Evolutionary conservation across 1,140 invertebrate genomes (phyloP).

Genomic region (Stegodyphus dumicola): DNA sequence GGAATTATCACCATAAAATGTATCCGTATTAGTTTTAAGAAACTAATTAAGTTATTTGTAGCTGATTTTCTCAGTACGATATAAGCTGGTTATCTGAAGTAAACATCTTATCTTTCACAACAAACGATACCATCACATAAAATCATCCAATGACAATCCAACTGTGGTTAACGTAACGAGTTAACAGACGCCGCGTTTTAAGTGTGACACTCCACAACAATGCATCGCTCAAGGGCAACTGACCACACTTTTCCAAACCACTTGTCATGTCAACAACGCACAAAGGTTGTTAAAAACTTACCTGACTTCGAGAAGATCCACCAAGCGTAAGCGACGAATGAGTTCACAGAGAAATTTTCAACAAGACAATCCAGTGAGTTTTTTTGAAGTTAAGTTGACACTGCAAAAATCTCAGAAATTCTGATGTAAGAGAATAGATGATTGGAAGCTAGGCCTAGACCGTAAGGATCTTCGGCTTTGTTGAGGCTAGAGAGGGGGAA

Average conservation of each 20-base stretch:
- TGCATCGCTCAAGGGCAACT: constrained; percentile 43
- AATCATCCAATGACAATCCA: not conserved
- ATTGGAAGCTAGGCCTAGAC: constrained; percentile 30
- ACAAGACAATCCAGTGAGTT: constrained; percentile 8
- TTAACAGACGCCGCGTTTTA: no score
- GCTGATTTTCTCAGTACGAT: no score
- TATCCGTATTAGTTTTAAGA: no score
- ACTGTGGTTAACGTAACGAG: no score
- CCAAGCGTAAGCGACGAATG: not conserved
- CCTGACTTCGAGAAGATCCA: constrained; percentile 1
- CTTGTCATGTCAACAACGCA: constrained; percentile 35
- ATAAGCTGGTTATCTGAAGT: no score
- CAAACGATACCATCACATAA: no score
- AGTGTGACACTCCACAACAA: constrained; percentile 40
- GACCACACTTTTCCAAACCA: constrained; percentile 3
- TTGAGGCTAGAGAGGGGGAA: constrained; percentile 21
- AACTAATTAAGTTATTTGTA: no score
- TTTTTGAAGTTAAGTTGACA: not conserved
- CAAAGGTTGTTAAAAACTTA: constrained; percentile 18
- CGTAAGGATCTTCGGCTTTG: constrained; percentile 20
- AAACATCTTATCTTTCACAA: no score
- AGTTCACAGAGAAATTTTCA: not conserved
- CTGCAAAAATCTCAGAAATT: not conserved
- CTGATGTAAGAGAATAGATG: constrained; percentile 2
- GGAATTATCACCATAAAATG: no score